A percentile compares a stretch with the other conserved stretches of the same genome.
Evolutionary conservation across 2,113 vertebrate genomes (phyloP).

Genomic region (Oxyruncus cristatus): DNA sequence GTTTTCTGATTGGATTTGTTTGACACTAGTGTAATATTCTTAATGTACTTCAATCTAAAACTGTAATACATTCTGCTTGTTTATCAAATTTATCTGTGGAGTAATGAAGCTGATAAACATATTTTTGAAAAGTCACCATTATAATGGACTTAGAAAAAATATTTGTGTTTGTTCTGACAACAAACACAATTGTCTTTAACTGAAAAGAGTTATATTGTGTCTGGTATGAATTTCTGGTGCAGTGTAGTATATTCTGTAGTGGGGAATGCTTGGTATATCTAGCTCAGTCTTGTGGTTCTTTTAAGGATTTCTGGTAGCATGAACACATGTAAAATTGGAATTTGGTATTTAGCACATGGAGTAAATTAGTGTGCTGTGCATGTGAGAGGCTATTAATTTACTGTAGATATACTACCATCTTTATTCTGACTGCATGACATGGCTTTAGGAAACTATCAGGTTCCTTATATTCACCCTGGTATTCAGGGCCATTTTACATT

Average conservation of each 20-base stretch:
- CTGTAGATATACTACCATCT: neutral
- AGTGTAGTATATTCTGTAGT: neutral
- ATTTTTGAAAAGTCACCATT: neutral
- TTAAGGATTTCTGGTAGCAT: neutral
- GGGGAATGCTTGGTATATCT: neutral
- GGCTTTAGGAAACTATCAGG: neutral
- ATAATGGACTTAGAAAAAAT: neutral
- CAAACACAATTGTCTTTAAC: neutral
- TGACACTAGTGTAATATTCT: neutral
- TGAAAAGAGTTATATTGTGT: neutral
- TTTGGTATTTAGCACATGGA: neutral
- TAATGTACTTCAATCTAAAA: neutral
- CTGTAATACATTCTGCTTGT: neutral
- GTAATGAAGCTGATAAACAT: neutral
- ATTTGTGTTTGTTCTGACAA: neutral
- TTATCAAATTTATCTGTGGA: neutral
- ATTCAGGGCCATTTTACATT: neutral
- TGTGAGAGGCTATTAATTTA: neutral
- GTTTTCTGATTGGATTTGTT: neutral
- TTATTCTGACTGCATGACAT: neutral
- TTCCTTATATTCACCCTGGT: neutral
- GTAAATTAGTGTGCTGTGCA: neutral
- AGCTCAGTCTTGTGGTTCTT: neutral
- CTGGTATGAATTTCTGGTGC: neutral
- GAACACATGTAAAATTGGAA: neutral